These are phyloP conservation scores for Agonopterix arenella DNA, from an alignment of 2,888 invertebrate species.

Conservation along the genomic window DNA sequence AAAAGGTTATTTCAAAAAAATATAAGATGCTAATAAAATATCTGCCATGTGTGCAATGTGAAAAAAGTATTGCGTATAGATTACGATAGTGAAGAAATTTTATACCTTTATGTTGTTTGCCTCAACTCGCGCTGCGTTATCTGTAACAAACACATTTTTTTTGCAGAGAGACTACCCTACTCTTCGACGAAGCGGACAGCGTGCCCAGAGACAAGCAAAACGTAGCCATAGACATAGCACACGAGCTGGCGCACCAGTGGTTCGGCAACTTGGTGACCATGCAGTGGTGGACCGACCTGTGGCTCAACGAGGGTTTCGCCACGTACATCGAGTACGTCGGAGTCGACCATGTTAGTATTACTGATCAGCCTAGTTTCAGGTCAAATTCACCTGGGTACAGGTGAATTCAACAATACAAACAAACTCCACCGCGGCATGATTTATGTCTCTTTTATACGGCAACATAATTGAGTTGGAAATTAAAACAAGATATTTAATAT, in stretches of 20 bases:
- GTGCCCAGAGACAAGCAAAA: slow-evolving; percentile 69
- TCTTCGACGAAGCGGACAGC: slow-evolving; percentile 71
- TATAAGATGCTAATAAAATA: too few relatives aligned
- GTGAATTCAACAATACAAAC: too few relatives aligned
- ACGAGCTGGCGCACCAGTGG: slow-evolving; percentile 87
- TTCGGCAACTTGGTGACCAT: slow-evolving; percentile 84
- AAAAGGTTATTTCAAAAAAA: too few relatives aligned
- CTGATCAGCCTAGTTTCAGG: slow-evolving; percentile 77
- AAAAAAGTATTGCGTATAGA: too few relatives aligned
- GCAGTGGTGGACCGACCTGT: slow-evolving; percentile 83
- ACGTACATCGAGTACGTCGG: slow-evolving; percentile 76
- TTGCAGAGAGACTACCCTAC: slow-evolving; percentile 77
- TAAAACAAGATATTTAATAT: too few relatives aligned
- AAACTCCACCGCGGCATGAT: too few relatives aligned
- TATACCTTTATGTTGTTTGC: too few relatives aligned
- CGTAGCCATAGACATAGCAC: slow-evolving; percentile 77
- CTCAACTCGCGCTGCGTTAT: too few relatives aligned
- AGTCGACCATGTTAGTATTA: slow-evolving; percentile 60
- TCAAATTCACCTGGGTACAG: slow-evolving; percentile 52
- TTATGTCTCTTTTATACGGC: too few relatives aligned
- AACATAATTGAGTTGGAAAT: too few relatives aligned
- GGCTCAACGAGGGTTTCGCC: slow-evolving; percentile 87
- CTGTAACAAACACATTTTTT: neutral
- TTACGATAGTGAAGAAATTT: too few relatives aligned
- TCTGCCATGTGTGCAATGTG: too few relatives aligned